Conservation (phyloP, 35 echinoderm and acorn worm species). For the Eucidaris tribuloides region DNA sequence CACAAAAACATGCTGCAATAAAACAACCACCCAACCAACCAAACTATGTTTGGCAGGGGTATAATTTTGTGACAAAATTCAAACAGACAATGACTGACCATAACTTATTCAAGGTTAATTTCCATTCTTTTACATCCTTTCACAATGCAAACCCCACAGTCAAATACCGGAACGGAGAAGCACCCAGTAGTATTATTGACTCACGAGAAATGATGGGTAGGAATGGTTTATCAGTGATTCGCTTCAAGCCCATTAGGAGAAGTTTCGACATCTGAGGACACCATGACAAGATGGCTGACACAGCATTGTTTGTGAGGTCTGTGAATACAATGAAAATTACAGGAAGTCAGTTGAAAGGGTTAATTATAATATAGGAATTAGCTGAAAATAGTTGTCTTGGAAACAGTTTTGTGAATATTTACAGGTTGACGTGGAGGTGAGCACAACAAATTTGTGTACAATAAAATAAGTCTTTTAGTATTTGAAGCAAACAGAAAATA, state of each 20-base stretch:
- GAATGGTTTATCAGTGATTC: conserved; percentile 88
- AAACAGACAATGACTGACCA: background rate
- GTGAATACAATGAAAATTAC: conserved; percentile 11
- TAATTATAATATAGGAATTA: too few relatives aligned
- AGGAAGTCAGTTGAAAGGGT: background rate
- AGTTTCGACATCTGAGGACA: conserved; percentile 69
- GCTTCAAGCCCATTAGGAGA: conserved; percentile 61
- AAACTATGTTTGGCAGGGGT: too few relatives aligned
- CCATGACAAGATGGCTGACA: conserved; percentile 52
- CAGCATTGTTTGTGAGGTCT: conserved; percentile 71
- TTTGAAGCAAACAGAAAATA: too few relatives aligned
- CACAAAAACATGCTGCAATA: too few relatives aligned
- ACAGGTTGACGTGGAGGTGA: too few relatives aligned
- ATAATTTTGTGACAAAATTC: background rate
- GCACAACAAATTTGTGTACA: too few relatives aligned
- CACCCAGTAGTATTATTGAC: background rate
- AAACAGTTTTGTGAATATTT: too few relatives aligned
- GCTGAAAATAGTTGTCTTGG: too few relatives aligned
- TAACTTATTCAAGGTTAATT: background rate
- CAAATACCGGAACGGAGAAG: background rate
- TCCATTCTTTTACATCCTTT: background rate
- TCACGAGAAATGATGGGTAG: conserved; percentile 86
- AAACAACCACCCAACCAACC: too few relatives aligned
- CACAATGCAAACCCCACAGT: background rate
- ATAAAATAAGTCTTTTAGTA: too few relatives aligned